phyloP scores from a whole-genome alignment of 2,888 invertebrate genomes.

The Apocheima hispidaria region DNA sequence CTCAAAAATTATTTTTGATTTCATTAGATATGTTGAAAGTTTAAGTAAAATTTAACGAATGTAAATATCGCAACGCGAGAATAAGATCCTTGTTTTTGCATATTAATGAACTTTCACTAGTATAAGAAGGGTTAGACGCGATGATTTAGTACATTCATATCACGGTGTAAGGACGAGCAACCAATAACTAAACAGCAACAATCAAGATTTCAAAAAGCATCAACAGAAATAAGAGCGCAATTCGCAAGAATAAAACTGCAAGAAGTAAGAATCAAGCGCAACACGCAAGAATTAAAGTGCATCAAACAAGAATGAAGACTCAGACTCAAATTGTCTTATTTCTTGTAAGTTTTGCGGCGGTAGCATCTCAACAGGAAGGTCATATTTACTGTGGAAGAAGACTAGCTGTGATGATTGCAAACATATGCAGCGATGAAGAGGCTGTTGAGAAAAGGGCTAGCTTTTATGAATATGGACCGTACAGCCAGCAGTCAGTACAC shows the following conservation, averaged over 20 bases:
- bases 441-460: not conserved
- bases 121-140: slow-evolving; percentile 44
- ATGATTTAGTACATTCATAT: slow-evolving; percentile 9
- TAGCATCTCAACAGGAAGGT: not conserved
- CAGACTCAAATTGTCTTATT: not conserved
- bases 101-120: slow-evolving; percentile 48
- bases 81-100: slow-evolving; percentile 33
- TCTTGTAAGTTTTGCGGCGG: not conserved
- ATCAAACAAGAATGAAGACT: not conserved
- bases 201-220: not conserved
- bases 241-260: not conserved
- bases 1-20: no score
- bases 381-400: slow-evolving; percentile 48
- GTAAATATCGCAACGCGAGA: slow-evolving; percentile 5
- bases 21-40: not conserved
- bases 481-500: not conserved
- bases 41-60: not conserved
- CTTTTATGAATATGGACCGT: not conserved
- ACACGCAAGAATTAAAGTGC: not conserved
- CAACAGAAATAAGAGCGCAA: no score
- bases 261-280: not conserved
- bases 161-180: not conserved
- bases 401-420: slow-evolving; percentile 41
- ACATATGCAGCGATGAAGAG: slow-evolving; percentile 4
- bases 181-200: not conserved